Percentiles rank a stretch among this genome's conserved stretches.
These are phyloP conservation scores for Meloidogyne exigua DNA, from an alignment of 1,140 invertebrate genomes.

Conservation along the genomic window DNA sequence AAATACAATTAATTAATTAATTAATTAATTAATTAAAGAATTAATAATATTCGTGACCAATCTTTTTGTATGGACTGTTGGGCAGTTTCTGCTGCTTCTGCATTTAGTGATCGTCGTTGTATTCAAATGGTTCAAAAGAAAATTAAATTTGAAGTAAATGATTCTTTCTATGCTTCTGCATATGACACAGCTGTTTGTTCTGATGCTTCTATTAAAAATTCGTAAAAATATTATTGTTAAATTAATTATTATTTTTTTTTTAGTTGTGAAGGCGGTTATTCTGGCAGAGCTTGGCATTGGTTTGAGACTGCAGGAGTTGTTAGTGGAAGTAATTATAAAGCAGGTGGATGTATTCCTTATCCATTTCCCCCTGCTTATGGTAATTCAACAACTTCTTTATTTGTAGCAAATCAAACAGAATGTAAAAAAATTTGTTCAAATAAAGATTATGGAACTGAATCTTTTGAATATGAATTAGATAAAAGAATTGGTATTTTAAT, in stretches of 20 bases:
- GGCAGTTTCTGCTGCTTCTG: background rate
- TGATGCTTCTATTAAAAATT: background rate
- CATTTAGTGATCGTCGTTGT: constrained; percentile 2
- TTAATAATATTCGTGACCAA: constrained; percentile 16
- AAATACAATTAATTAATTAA: background rate
- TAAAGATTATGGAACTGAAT: background rate
- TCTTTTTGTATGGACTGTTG: constrained; percentile 6
- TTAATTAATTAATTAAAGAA: background rate
- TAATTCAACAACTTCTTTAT: background rate
- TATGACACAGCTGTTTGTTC: constrained; percentile 9
- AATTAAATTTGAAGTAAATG: background rate
- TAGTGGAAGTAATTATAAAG: constrained; percentile 8
- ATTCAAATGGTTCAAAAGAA: background rate
- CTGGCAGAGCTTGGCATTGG: constrained; percentile 6
- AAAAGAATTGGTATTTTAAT: background rate
- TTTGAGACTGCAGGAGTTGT: constrained; percentile 5
- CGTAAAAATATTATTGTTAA: background rate
- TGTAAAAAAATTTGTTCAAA: constrained; percentile 17
- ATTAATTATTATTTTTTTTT: background rate
- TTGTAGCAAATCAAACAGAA: background rate
- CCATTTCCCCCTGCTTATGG: background rate
- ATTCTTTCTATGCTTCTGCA: constrained; percentile 13
- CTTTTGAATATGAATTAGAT: constrained; percentile 9
- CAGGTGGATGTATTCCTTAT: constrained; percentile 14
- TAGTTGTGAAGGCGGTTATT: constrained; percentile 16